Percentiles rank a stretch among this genome's conserved stretches.
phyloP scores from a whole-genome alignment of 2,888 invertebrate species.

The Habroteleia sp. region DNA sequence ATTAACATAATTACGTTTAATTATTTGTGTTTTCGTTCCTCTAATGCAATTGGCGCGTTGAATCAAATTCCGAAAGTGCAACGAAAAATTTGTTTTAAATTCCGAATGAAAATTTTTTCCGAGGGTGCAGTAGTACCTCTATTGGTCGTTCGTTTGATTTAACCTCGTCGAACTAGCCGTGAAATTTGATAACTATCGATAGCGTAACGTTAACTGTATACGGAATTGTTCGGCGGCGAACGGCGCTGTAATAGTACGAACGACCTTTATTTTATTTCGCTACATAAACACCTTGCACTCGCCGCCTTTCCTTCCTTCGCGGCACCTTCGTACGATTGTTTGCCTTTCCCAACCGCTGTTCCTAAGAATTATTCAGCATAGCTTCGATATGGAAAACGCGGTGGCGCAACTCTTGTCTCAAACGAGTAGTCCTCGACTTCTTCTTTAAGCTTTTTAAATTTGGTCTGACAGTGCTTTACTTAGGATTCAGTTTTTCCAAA shows the following conservation, averaged over 20 bases:
- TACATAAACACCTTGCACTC: constrained; percentile 69
- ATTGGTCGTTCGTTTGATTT: constrained; percentile 49
- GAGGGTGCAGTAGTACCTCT: constrained; percentile 18
- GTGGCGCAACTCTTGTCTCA: constrained; percentile 71
- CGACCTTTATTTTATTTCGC: constrained; percentile 69
- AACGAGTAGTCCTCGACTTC: constrained; percentile 70
- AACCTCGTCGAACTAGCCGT: constrained; percentile 57
- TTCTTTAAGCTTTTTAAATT: constrained; percentile 49
- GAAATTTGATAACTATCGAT: constrained; percentile 69
- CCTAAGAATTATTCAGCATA: constrained; percentile 72
- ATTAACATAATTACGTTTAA: constrained; percentile 37
- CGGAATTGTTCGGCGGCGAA: constrained; percentile 62
- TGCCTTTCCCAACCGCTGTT: constrained; percentile 75
- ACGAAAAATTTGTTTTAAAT: background rate
- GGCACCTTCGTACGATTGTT: constrained; percentile 72
- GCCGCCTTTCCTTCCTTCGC: constrained; percentile 64
- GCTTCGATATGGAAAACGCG: constrained; percentile 70
- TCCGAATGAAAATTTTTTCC: background rate
- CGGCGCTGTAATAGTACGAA: constrained; percentile 60
- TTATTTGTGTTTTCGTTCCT: constrained; percentile 6
- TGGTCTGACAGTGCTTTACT: too few species aligned
- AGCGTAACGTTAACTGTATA: constrained; percentile 61
- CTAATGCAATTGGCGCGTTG: background rate
- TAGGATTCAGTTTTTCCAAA: too few species aligned
- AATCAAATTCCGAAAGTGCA: too few species aligned